Base-by-base conservation (phyloP, 2,888 invertebrate species). In the Dioctria linearis region DNA sequence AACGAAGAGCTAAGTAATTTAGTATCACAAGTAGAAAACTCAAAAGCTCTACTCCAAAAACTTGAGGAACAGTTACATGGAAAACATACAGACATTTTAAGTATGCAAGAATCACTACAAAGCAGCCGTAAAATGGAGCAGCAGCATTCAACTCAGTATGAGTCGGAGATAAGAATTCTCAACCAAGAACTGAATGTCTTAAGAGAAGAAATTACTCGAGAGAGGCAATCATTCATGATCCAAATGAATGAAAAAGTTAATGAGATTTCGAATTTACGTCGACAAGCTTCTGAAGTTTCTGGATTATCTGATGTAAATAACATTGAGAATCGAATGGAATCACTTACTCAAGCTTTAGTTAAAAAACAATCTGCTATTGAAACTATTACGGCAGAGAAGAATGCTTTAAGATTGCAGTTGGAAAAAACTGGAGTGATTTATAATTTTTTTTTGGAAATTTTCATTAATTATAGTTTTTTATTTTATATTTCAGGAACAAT, bases 321-420 rank as follows among this genome's bases (percentile, higher is more conserved):
- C 13, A 40, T 84, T 0, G 89, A 90, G 83, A 85, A 86, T 42
- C 88, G 91, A 66, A 88, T 93, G 8, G 90, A 91, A 67, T 90
- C 90, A 2, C 90, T 97, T 13, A 96, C 97, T 0, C 94, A 96
- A 86, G 95, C 94, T 65, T 90, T 98, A 51, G 95, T 97, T 80
- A 92, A 94, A 86, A 96, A 95, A 86, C 98, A 98, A 88, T 94
- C 93, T 63, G 92, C 93, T 83, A 90, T 98, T n/a, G 97, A 98
- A 87, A 91, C 93, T 37, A 90, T 96, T 61, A 92, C 95, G 79
- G 94, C 95, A 0, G 97, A 97, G 85, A 93, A 95, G 86, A 96
- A 96, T 90, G 95, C 96, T 37, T 90, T 97, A 75, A 91, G 92
- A 84, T 90, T 97, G 84, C 96, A 97, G 86, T 88, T 97, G 85